Evolutionary conservation across 2,888 invertebrate genomes (phyloP), one percentile per base, ranked within the genome.

Genomic region (Meteorus colon): DNA sequence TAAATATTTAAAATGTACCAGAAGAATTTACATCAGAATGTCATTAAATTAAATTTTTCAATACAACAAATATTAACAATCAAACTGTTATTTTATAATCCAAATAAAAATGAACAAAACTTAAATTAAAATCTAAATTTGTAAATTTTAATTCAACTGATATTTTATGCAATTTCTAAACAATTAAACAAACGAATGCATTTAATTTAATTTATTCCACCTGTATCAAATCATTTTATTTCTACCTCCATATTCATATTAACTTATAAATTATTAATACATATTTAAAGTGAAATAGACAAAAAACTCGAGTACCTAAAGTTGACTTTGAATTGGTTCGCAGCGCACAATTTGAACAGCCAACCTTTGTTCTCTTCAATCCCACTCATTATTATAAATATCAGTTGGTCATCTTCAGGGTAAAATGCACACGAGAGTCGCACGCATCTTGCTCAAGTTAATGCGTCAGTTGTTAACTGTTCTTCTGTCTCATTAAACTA

Each of bases 381-480:
- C 48, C 60, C 41, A 41, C 69, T 41, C 60, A n/a, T 79, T 48
- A 19, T 55, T 55, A 55, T 55, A 8, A 55, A n/a, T 55, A 69
- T 69, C 69, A 55, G 55, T 31, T 55, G 80, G 80, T 78, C 79
- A 76, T 80, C 80, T 55, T 55, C 55, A 55, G 19, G 55, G 19
- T 55, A 24, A 55, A 55, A 55, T 55, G 55, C 55, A 55, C 55
- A 55, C 19, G 10, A 19, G 19, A 51, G 59, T 37, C 69, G 55
- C 82, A 82, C 82, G 83, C 84, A 84, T 82, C 84, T 83, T 83
- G 83, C 82, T 45, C 82, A 77, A 80, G 80, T 83, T 84, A 81
- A 83, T 81, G 77, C 75, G 69, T 63, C 73, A 70, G 69, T 67
- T 55, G 55, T 71, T 79, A 78, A 79, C 79, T 69, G 79, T 79